Base-by-base conservation (phyloP, 2,113 vertebrate genomes). In the Cyprinodon brontotheroides region DNA sequence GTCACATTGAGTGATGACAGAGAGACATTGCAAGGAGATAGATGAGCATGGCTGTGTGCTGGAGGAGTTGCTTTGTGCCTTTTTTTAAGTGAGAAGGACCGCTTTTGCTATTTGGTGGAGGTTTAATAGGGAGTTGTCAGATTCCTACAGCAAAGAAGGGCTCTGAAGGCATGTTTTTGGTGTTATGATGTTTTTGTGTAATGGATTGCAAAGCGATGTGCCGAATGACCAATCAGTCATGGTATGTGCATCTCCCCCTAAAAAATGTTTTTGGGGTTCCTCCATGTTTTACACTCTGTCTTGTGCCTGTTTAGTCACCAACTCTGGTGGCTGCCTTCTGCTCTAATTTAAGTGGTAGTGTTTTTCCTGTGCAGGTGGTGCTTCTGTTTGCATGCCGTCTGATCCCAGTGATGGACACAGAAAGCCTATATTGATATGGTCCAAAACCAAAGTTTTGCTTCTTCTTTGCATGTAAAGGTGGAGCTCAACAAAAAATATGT, bases 151-250 rank as follows among this genome's bases (percentile, higher is more conserved):
- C 62, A 59, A 41, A 86, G 60, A 72, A 73, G 29, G 64, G 75
- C 77, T 83, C 81, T 73, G 86, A 72, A 76, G 79, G 84, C 73
- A 82, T 88, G 88, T 88, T 22, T 36, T 65, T 80, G 78, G 68
- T 78, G 83, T 81, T 89, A 57, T 87, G 80, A 93, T 94, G 82
- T 85, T 93, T 86, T 74, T 78, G 88, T 76, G 87, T 92, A 93
- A 94, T 93, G 93, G 90, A 94, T 90, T 92, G 89, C 79, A 84
- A 89, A 77, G 82, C 77, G 84, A 82, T 77, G 73, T 74, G n/a
- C 79, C 94, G 81, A 94, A 94, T 94, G 85, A 94, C 94, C 92
- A 87, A 94, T 86, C 12, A 80, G 68, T 93, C 86, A 89, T 87
- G 92, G 87, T 93, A 86, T 92, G 74, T 74, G 79, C 75, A 61